Base-by-base conservation (phyloP, 2,888 invertebrate species). In the Autographa pulchrina region DNA sequence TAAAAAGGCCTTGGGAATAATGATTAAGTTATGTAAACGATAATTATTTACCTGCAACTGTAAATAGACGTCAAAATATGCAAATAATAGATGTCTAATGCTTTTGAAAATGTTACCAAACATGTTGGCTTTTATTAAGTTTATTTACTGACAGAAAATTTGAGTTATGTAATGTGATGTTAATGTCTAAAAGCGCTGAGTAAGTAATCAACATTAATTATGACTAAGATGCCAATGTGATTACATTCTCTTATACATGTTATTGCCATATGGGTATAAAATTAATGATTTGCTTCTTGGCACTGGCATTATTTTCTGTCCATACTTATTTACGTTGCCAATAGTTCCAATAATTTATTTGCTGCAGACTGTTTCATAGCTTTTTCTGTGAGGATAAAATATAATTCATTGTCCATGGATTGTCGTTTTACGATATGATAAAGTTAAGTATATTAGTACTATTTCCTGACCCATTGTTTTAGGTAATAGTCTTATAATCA, bases 291-390 rank as follows among this genome's bases (percentile, higher is more conserved):
- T 56, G 54, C 4, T 20, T 56, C 25, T 56, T 56, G 54, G 54
- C 54, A 25, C 20, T 25, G 54, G 54, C 14, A 20, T 56, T 14
- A 11, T 56, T 56, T 20, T 56, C 54, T 13, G 25, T 52, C 20
- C 54, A 54, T 25, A 25, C 3, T 20, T 56, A 56, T 56, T 56
- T 56, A 25, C 25, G 54, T 56, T 56, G 20, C 54, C 25, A 56
- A 56, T 56, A 13, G 54, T 56, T 20, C 25, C 54, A 11, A 56
- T 56, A 56, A 13, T 56, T 56, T 56, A 56, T 56, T 56, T 56
- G 11, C 54, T 56, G 25, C 25, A 20, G 54, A 56, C 20, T 0
- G 25, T 56, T 25, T 25, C 20, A 56, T 64, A 48, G 35, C n/a
- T 31, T 52, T 59, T 35, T n/a, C 52, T 35, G 3, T 38, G 13